Percentiles rank a stretch among this genome's conserved stretches.
These are phyloP conservation scores for Cenopis cana DNA, from an alignment of 2,888 invertebrate genomes.

Conservation along the genomic window DNA sequence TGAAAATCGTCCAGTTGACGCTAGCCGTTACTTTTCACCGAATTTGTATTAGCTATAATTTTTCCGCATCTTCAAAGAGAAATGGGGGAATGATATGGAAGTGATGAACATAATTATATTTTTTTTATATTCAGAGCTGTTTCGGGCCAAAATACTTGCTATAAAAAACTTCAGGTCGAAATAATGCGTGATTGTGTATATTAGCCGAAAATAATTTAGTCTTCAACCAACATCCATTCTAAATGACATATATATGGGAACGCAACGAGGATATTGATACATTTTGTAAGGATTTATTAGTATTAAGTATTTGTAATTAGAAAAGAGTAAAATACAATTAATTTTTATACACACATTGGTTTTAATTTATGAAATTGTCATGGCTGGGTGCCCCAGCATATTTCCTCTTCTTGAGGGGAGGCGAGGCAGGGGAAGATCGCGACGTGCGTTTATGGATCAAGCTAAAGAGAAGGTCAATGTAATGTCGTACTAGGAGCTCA, in stretches of 20 bases:
- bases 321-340: constrained; percentile 2
- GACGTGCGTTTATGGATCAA: no score
- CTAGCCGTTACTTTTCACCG: constrained; percentile 63
- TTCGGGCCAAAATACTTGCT: neutral
- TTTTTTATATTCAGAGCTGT: neutral
- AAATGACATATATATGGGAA: neutral
- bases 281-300: neutral
- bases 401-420: no score
- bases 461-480: no score
- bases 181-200: no score
- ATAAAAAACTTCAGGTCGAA: neutral
- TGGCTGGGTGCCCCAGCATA: no score
- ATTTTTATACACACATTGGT: neutral
- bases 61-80: neutral
- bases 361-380: no score
- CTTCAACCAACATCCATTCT: no score
- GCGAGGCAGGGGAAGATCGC: no score
- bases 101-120: neutral
- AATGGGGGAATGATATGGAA: neutral
- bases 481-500: no score
- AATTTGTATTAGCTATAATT: constrained; percentile 59
- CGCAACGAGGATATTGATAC: neutral
- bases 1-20: constrained; percentile 54
- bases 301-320: constrained; percentile 4
- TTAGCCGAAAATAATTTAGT: no score